Conservation (phyloP, 2,888 invertebrate genomes). For the Cheiracanthium punctorium region DNA sequence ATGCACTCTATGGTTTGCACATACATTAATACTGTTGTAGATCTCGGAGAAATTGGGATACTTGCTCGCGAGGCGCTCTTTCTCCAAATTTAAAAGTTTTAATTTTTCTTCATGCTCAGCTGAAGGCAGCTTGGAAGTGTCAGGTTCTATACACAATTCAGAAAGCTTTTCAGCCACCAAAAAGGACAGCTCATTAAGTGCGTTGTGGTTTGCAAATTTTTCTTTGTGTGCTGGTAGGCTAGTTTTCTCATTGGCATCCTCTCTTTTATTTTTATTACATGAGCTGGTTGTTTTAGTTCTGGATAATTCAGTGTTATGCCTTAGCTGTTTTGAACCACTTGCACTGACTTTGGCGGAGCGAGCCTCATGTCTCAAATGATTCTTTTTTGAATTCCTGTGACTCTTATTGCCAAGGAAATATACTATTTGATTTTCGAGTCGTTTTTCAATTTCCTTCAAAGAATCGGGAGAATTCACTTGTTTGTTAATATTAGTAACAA, state of each 20-base stretch:
- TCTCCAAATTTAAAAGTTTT: constrained; percentile 29
- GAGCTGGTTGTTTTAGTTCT: too few species aligned
- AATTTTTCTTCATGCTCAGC: constrained; percentile 34
- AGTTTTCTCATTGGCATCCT: too few species aligned
- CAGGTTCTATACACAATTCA: constrained; percentile 1
- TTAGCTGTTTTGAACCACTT: too few species aligned
- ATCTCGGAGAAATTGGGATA: constrained; percentile 15
- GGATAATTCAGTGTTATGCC: too few species aligned
- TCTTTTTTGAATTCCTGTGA: too few species aligned
- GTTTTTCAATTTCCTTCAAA: constrained; percentile 14
- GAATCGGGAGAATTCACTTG: constrained; percentile 28
- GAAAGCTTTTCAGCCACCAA: constrained; percentile 30
- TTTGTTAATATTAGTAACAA: background rate
- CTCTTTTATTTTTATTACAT: too few species aligned
- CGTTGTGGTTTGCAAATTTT: too few species aligned
- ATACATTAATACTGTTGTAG: constrained; percentile 7
- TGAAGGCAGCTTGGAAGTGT: constrained; percentile 4
- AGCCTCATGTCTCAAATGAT: too few species aligned
- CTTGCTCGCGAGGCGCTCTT: background rate
- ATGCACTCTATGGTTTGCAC: background rate
- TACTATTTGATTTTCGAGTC: constrained; percentile 24
- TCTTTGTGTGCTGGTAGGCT: too few species aligned
- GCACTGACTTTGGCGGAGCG: too few species aligned
- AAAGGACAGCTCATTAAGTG: background rate
- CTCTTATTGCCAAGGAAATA: background rate